Conservation (phyloP, 1,140 invertebrate genomes). For the Brachionus calyciflorus region DNA sequence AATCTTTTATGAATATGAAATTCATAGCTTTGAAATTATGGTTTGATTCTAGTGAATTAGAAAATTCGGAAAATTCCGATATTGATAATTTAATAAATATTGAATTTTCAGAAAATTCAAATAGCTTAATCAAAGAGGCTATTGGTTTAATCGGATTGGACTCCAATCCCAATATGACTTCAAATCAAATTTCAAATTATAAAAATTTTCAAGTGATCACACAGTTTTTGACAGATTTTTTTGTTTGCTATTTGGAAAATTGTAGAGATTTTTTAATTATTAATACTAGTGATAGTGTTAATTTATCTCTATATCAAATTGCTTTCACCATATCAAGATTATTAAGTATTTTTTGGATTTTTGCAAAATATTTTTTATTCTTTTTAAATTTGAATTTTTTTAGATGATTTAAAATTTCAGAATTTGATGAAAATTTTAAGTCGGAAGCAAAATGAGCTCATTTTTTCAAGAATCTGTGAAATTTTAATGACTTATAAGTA, state of each 20-base stretch:
- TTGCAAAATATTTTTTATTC: neutral
- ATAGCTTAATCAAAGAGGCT: neutral
- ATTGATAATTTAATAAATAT: neutral
- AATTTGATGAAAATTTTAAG: neutral
- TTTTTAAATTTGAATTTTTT: neutral
- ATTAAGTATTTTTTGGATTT: neutral
- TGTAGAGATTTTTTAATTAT: neutral
- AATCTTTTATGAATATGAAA: slow-evolving; percentile 29
- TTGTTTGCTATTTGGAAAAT: slow-evolving; percentile 1
- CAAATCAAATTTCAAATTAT: slow-evolving; percentile 39
- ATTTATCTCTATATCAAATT: neutral
- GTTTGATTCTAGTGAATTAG: slow-evolving; percentile 18
- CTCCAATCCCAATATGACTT: neutral
- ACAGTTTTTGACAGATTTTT: slow-evolving; percentile 23
- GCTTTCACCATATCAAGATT: neutral
- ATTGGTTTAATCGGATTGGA: neutral
- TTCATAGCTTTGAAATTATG: slow-evolving; percentile 14
- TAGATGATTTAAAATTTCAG: slow-evolving; percentile 34
- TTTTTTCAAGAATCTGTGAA: neutral
- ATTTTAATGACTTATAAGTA: slow-evolving; percentile 11
- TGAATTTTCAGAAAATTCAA: neutral
- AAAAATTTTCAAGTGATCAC: slow-evolving; percentile 4
- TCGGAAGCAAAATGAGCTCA: slow-evolving; percentile 16
- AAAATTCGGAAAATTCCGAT: neutral
- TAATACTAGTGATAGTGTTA: neutral